Percentiles rank a stretch among this genome's conserved stretches.
These are phyloP conservation scores for Microctonus aethiopoides DNA, from an alignment of 2,888 invertebrate species.

Conservation along the genomic window DNA sequence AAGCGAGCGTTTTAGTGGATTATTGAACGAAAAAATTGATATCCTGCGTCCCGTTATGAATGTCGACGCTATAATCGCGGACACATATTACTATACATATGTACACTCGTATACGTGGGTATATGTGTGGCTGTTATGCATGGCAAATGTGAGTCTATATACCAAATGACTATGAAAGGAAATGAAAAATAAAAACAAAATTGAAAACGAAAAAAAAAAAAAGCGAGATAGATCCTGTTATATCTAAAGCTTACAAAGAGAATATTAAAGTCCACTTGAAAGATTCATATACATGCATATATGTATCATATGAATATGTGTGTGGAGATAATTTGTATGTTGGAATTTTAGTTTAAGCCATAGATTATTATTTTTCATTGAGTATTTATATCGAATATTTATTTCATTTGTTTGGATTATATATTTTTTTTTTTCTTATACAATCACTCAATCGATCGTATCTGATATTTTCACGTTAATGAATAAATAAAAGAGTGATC, in stretches of 20 bases:
- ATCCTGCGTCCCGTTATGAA: constrained; percentile 21
- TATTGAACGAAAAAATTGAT: constrained; percentile 41
- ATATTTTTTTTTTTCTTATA: too few relatives aligned
- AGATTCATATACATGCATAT: background rate
- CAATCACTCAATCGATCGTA: too few relatives aligned
- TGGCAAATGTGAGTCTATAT: background rate
- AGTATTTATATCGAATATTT: too few relatives aligned
- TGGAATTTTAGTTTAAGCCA: background rate
- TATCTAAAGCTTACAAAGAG: constrained; percentile 27
- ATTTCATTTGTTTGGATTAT: too few relatives aligned
- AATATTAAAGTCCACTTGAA: constrained; percentile 23
- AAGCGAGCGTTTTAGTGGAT: constrained; percentile 49
- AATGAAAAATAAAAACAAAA: background rate
- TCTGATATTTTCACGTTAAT: too few relatives aligned
- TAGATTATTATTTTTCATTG: background rate
- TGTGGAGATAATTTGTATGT: background rate
- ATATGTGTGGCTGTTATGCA: background rate
- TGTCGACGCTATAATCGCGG: constrained; percentile 4
- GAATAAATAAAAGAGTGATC: too few relatives aligned
- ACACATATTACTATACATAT: too few relatives aligned
- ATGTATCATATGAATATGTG: background rate
- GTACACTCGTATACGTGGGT: background rate
- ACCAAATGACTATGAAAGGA: background rate
- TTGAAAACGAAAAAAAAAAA: background rate
- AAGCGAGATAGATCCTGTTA: constrained; percentile 10